These are phyloP conservation scores for Ophioninae sp. DNA, from an alignment of 2,888 invertebrate species.

Conservation along the genomic window DNA sequence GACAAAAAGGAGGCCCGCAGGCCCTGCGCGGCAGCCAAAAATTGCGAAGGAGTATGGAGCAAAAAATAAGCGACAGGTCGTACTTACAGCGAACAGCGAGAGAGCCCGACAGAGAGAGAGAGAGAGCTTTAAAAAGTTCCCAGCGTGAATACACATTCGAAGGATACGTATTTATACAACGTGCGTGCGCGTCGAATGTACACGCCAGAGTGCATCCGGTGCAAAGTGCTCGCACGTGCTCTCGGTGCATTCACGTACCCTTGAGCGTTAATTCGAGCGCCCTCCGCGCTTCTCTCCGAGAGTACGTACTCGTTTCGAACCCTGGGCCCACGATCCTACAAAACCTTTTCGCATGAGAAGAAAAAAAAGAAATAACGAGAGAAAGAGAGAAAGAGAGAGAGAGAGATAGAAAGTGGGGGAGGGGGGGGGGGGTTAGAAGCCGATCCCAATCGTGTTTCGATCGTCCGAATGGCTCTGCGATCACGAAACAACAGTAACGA, in stretches of 20 bases:
- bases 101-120: too few species aligned
- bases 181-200: slow-evolving; percentile 43
- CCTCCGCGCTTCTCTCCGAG: slow-evolving; percentile 29
- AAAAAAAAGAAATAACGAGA: slow-evolving; percentile 35
- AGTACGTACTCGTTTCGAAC: slow-evolving; percentile 44
- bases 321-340: slow-evolving; percentile 9
- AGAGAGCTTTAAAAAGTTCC: slow-evolving; percentile 32
- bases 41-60: too few species aligned
- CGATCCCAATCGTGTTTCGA: background rate
- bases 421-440: background rate
- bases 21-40: too few species aligned
- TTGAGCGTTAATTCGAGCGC: slow-evolving; percentile 62
- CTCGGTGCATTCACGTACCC: slow-evolving; percentile 52
- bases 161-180: slow-evolving; percentile 8
- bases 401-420: too few species aligned
- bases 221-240: slow-evolving; percentile 62
- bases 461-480: background rate
- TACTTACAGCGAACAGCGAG: too few species aligned
- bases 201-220: slow-evolving; percentile 59
- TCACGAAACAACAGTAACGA: slow-evolving; percentile 9
- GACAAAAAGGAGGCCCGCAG: too few species aligned
- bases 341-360: slow-evolving; percentile 10
- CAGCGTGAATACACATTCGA: slow-evolving; percentile 24
- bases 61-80: too few species aligned
- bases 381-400: background rate